Evolutionary conservation across 2,797 vertebrate genomes (phyloP).

Genomic region (Chloroceryle inda): DNA sequence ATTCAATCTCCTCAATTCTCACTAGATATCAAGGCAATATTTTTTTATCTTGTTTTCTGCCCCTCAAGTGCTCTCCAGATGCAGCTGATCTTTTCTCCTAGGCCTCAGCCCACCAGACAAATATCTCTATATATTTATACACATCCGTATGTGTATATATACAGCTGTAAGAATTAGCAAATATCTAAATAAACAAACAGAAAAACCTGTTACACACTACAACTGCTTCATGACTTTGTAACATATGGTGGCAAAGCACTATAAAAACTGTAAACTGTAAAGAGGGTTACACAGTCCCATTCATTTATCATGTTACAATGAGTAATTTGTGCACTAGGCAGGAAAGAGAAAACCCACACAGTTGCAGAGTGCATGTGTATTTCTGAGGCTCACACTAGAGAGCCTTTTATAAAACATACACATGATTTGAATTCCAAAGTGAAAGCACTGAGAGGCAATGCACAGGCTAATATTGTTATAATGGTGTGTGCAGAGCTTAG

Average conservation of each 20-base stretch:
- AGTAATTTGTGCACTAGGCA: slow-evolving; percentile 72
- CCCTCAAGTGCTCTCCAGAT: slow-evolving; percentile 14
- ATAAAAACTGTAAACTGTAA: slow-evolving; percentile 68
- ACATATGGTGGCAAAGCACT: slow-evolving; percentile 61
- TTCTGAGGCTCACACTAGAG: slow-evolving; percentile 75
- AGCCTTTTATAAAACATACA: slow-evolving; percentile 74
- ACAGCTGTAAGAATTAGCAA: slow-evolving; percentile 69
- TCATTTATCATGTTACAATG: slow-evolving; percentile 78
- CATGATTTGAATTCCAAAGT: slow-evolving; percentile 76
- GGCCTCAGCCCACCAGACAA: slow-evolving; percentile 8
- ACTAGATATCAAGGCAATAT: neutral
- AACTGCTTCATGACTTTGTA: slow-evolving; percentile 73
- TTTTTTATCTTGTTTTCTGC: slow-evolving; percentile 36
- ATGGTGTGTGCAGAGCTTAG: slow-evolving; percentile 2
- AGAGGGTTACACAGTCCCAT: slow-evolving; percentile 57
- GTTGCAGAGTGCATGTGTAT: slow-evolving; percentile 63
- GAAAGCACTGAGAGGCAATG: slow-evolving; percentile 37
- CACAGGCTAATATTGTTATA: slow-evolving; percentile 37
- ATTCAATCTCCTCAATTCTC: neutral
- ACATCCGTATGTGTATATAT: neutral
- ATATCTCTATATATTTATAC: neutral
- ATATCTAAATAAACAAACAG: slow-evolving; percentile 72
- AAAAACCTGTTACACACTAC: slow-evolving; percentile 60
- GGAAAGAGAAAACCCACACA: slow-evolving; percentile 62
- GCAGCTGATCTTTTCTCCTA: neutral